Percentiles rank a stretch among this genome's conserved stretches.
Evolutionary conservation across 2,797 vertebrate species (phyloP).

Genomic region (Emydoidea blandingii): DNA sequence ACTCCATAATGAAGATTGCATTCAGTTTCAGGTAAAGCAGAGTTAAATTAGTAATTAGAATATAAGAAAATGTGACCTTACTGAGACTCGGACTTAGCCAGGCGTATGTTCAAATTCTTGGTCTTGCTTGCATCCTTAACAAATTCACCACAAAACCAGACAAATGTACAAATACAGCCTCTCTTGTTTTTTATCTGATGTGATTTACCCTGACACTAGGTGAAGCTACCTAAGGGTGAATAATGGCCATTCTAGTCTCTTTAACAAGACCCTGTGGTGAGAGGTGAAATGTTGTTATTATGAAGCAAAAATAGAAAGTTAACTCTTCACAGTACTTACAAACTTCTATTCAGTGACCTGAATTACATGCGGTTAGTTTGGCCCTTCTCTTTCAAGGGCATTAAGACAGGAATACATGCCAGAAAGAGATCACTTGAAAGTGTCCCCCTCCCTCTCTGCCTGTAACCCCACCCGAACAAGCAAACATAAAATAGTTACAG

Average conservation of each 20-base stretch:
- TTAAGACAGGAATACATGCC: neutral
- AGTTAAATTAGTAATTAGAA: neutral
- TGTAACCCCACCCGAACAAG: neutral
- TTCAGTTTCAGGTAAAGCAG: fast-evolving
- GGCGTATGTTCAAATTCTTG: fast-evolving
- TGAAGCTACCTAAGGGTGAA: neutral
- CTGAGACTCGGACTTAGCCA: neutral
- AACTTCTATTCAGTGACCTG: conserved; percentile 44
- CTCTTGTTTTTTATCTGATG: neutral
- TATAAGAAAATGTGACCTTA: neutral
- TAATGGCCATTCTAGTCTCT: conserved; percentile 24
- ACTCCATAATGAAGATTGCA: fast-evolving
- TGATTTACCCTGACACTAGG: conserved; percentile 6
- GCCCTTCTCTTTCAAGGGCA: neutral
- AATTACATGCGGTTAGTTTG: neutral
- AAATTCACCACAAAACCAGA: neutral
- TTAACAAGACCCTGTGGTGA: neutral
- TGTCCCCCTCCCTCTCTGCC: neutral
- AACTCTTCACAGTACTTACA: neutral
- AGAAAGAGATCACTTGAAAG: neutral
- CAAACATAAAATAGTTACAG: neutral
- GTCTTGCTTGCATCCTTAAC: neutral
- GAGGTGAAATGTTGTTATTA: neutral
- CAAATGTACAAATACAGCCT: neutral
- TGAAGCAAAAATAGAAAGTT: conserved; percentile 31